Evolutionary conservation across 2,888 invertebrate genomes (phyloP).

Genomic region (Boloria euphrosyne): DNA sequence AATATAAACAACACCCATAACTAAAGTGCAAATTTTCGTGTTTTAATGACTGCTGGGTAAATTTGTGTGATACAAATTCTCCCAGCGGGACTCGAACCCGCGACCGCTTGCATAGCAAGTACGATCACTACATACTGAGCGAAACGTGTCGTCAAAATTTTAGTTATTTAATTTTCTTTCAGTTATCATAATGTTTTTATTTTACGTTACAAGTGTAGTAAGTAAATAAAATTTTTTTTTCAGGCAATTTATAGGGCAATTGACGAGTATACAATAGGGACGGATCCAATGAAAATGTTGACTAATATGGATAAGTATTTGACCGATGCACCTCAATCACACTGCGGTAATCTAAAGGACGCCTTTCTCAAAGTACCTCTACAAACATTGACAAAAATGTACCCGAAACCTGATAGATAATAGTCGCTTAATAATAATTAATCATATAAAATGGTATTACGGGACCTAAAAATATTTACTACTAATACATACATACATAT

Average conservation of each 20-base stretch:
- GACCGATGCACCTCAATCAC: slow-evolving; percentile 56
- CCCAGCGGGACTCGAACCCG: too few relatives aligned
- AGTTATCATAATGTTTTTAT: too few relatives aligned
- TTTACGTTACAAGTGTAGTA: too few relatives aligned
- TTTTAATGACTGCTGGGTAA: too few relatives aligned
- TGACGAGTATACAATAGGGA: slow-evolving; percentile 84
- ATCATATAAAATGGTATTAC: too few relatives aligned
- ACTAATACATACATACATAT: background rate
- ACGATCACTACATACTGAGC: too few relatives aligned
- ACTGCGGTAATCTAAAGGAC: slow-evolving; percentile 67
- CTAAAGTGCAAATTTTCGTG: too few relatives aligned
- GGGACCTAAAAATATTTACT: too few relatives aligned
- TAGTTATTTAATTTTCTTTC: background rate
- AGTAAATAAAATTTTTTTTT: slow-evolving; percentile 36
- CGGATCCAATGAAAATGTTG: slow-evolving; percentile 84
- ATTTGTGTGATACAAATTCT: too few relatives aligned
- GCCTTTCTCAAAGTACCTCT: slow-evolving; percentile 63
- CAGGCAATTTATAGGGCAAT: slow-evolving; percentile 71
- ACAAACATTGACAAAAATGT: slow-evolving; percentile 51
- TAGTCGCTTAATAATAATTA: background rate
- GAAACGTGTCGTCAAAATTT: background rate
- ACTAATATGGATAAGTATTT: slow-evolving; percentile 72
- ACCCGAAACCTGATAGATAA: slow-evolving; percentile 54
- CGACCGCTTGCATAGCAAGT: too few relatives aligned
- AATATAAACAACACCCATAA: too few relatives aligned